Conservation (phyloP, 2,113 vertebrate species). For the Chaetops frenatus region DNA sequence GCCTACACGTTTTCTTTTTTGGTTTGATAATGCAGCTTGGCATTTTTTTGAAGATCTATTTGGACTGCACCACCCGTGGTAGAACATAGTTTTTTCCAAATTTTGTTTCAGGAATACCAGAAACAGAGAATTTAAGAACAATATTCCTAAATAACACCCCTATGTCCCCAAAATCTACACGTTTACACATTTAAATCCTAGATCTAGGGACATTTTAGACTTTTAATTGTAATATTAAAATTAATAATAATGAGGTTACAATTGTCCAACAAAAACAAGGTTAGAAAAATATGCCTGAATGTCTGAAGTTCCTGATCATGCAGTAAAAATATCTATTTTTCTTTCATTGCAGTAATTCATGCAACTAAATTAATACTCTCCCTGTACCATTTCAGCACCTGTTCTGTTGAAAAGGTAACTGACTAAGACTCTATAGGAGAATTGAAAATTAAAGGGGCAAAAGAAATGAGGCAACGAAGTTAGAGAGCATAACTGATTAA, state of each 20-base stretch:
- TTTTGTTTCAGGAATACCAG: not conserved
- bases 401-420: not conserved
- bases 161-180: not conserved
- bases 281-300: not conserved
- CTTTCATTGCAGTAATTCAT: not conserved
- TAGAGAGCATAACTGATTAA: not conserved
- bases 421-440: not conserved
- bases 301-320: not conserved
- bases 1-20: not conserved
- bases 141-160: not conserved
- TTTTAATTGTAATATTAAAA: not conserved
- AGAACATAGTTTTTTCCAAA: not conserved
- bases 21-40: not conserved
- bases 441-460: not conserved
- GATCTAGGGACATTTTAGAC: not conserved
- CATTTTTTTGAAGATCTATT: not conserved
- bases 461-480: not conserved
- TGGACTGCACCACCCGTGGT: not conserved
- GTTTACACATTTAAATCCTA: not conserved
- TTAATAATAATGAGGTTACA: not conserved
- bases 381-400: not conserved
- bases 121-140: not conserved
- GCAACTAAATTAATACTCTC: not conserved
- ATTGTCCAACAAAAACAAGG: not conserved
- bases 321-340: not conserved